A percentile compares a stretch with the other conserved stretches of the same genome.
These are phyloP conservation scores for Glomeris maerens DNA, from an alignment of 1,140 invertebrate genomes.

Conservation along the genomic window DNA sequence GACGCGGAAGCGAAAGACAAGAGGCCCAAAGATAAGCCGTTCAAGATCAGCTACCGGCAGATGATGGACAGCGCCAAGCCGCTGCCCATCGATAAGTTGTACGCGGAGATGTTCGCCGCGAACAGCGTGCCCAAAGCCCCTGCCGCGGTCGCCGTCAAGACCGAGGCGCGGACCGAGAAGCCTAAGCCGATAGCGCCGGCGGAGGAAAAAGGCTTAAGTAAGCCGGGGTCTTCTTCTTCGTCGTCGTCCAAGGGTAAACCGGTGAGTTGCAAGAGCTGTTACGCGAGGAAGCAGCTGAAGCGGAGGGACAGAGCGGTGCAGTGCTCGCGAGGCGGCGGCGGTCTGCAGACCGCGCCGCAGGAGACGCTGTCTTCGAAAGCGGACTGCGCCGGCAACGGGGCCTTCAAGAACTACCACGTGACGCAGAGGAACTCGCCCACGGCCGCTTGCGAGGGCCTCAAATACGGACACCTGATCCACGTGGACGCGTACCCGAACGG, in stretches of 20 bases:
- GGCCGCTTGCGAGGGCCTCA: slow-evolving; percentile 25
- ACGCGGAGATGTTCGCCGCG: not conserved
- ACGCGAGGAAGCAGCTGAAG: not conserved
- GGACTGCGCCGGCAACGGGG: not conserved
- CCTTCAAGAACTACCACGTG: not conserved
- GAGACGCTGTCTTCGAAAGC: not conserved
- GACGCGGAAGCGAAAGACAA: too few species aligned
- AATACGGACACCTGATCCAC: slow-evolving; percentile 59
- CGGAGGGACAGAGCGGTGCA: not conserved
- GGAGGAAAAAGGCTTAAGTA: too few species aligned
- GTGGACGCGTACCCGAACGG: slow-evolving; percentile 90
- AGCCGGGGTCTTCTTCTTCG: not conserved
- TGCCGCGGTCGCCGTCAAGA: too few species aligned
- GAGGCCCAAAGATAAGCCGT: too few species aligned
- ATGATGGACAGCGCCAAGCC: too few species aligned
- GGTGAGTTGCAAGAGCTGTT: not conserved
- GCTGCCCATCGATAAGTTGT: too few species aligned
- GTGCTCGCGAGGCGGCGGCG: not conserved
- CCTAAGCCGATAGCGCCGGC: too few species aligned
- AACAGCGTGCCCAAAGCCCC: too few species aligned
- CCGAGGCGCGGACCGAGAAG: too few species aligned
- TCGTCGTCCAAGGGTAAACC: not conserved
- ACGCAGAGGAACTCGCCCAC: slow-evolving; percentile 18
- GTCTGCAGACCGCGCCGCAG: not conserved
- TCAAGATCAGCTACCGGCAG: too few species aligned